Evolutionary conservation across 2,113 vertebrate species (phyloP), one percentile per base, ranked within the genome.

Genomic region (Nibea coibor): DNA sequence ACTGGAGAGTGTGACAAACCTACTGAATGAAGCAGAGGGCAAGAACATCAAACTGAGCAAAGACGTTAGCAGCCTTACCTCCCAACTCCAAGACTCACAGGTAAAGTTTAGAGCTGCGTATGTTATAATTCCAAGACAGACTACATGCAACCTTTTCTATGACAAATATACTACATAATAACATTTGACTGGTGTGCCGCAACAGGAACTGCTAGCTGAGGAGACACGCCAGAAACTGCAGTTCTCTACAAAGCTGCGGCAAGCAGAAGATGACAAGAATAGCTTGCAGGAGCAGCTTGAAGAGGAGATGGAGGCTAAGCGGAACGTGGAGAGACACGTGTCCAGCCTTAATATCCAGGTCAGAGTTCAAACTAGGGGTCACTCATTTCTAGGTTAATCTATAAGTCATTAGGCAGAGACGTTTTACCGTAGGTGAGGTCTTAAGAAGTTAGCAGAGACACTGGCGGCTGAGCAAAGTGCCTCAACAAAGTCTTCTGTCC

Each of bases 21-120:
- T 98, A 81, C 95, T 99, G 74, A 98, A 95, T 0, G 97, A 99
- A 85, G 97, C 96, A 0, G 97, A 99, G 10, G 93, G 96, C 67
- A 99, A 99, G 93, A 96, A 96, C 79, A 98, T 97, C 88, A 99
- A 99, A 75, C 81, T 99, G 82, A 96, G 95, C 89, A 99, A 99
- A 94, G 98, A 99, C 0, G 95, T 99, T 59, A 88, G 95, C 8
- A 95, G 96, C 26, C 92, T 99, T 1, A 84, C 95, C 78, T 96
- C 97, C 65, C 97, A 99, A 87, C 95, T 99, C 35, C 97, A 98
- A 84, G 97, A 99, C 22, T 89, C 96, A 2, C 97, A 99, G 96
- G 98, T 97, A 90, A 81, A 31, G 1, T 61, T 56, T 53, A 5
- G 8, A 42, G 17, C 53, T 28, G 4, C 28, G 15, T 28, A 2